Base-by-base conservation (phyloP, 2,797 vertebrate species). In the Esox lucius region DNA sequence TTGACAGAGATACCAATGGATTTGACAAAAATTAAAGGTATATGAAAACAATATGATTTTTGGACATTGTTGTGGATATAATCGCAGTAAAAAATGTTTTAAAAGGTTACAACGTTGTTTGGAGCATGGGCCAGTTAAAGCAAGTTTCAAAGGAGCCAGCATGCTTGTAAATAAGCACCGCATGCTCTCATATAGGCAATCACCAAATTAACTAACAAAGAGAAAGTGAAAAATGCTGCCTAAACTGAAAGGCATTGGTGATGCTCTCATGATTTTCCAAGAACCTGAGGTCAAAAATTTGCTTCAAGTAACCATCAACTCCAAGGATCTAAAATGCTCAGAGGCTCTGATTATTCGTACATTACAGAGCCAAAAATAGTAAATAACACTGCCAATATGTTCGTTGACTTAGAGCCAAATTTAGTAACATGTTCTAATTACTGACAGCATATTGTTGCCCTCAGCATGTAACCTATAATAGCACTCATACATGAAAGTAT, bases 401-500 rank as follows among this genome's bases (percentile, higher is more conserved):
- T 17, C 2, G 16, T 3, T 17, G 26, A 33, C 15, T 31, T 65
- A 15, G 13, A 65, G 28, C 9, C 22, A 59, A 59, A 59, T 24
- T 59, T 24, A 59, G 56, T 59, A 59, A 24, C 56, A 59, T 59
- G 56, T 13, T 70, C 69, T 70, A 70, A 70, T 70, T 53, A 28
- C 69, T 33, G 69, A 70, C 69, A 70, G 69, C 49, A 33, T 51
- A 49, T 7, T 24, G 16, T 56, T 75, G 74, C 53, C 67, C 33
- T 46, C 24, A 26, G 67, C 49, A 75, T 75, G 26, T 39, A 53
- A 68, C 66, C 66, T 68, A 68, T 49, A 64, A 66, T 76, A 6
- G 65, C 84, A 85, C 65, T 72, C 75, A 80, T 83, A 84, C 78
- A 84, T 1, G 6, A 73, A 74, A 80, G n/a, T 66, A 71, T 80